A percentile compares a stretch with the other conserved stretches of the same genome.
Evolutionary conservation across 1,140 invertebrate genomes (phyloP).

Genomic region (Drosophila ohnishii): DNA sequence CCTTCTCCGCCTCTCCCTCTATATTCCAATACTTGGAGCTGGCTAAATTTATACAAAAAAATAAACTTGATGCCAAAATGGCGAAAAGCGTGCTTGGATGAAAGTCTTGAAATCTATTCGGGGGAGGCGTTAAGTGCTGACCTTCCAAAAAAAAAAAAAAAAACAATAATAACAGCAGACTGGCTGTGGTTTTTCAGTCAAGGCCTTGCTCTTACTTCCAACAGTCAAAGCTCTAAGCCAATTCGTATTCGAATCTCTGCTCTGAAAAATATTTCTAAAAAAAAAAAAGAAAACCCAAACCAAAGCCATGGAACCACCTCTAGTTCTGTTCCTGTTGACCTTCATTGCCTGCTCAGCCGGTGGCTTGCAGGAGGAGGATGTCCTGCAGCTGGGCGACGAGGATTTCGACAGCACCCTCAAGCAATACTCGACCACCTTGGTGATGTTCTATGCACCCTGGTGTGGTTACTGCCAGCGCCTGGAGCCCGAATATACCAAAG

Average conservation of each 20-base stretch:
- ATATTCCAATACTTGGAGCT: conserved; percentile 5
- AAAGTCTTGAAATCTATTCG: not conserved
- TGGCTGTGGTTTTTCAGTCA: conserved; percentile 4
- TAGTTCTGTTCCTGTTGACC: conserved; percentile 20
- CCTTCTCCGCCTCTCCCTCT: not conserved
- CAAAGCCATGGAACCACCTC: conserved; percentile 14
- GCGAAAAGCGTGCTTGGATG: conserved; percentile 13
- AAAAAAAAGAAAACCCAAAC: not conserved
- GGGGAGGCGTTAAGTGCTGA: not conserved
- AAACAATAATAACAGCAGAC: conserved; percentile 4
- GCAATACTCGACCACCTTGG: conserved; percentile 94
- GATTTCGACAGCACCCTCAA: conserved; percentile 91
- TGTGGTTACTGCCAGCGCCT: conserved; percentile 98
- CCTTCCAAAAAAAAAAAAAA: conserved; percentile 10
- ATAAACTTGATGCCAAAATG: conserved; percentile 51
- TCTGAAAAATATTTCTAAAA: too few relatives aligned
- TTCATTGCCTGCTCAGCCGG: conserved; percentile 46
- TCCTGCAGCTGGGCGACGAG: conserved; percentile 92
- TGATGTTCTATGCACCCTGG: conserved; percentile 99
- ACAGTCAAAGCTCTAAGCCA: not conserved
- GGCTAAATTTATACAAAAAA: conserved; percentile 36
- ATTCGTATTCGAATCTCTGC: not conserved
- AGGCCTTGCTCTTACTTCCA: not conserved
- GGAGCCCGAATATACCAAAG: conserved; percentile 98
- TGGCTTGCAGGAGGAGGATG: conserved; percentile 85